Conservation (phyloP, 2,797 vertebrate species). For the Buceros bicornis region DNA sequence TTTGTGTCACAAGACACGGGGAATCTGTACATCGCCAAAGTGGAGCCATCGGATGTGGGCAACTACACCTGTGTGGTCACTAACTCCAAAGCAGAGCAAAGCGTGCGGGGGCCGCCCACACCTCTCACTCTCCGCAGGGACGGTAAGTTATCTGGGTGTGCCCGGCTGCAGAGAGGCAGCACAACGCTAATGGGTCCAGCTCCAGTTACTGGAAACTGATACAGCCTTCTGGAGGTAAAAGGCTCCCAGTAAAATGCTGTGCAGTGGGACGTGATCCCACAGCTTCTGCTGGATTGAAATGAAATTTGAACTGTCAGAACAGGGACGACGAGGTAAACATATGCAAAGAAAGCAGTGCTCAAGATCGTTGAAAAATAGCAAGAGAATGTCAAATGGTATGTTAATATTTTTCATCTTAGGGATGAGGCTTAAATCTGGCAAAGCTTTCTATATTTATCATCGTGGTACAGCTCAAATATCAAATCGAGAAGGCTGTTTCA, state of each 20-base stretch:
- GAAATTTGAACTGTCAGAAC: neutral
- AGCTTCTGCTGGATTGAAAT: neutral
- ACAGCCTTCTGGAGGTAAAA: rapidly evolving
- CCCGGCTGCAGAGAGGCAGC: neutral
- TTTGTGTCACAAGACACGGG: constrained; percentile 79
- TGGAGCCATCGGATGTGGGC: constrained; percentile 76
- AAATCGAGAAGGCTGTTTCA: neutral
- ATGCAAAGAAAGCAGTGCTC: neutral
- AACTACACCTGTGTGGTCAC: constrained; percentile 77
- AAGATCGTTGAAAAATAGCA: neutral
- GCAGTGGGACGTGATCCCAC: rapidly evolving
- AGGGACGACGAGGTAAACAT: neutral
- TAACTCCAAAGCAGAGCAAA: constrained; percentile 39
- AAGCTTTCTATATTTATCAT: constrained; percentile 15
- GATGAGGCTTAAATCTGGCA: neutral
- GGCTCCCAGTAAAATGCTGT: neutral
- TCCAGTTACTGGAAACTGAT: neutral
- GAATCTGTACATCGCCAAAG: constrained; percentile 80
- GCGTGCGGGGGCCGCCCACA: constrained; percentile 46
- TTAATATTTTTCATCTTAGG: neutral
- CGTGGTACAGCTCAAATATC: neutral
- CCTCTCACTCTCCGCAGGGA: constrained; percentile 74
- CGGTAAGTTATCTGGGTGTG: constrained; percentile 38
- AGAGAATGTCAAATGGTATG: neutral
- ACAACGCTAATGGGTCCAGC: rapidly evolving